These are phyloP conservation scores for Melipona quadrifasciata DNA, from an alignment of 1,140 invertebrate species.

Conservation along the genomic window DNA sequence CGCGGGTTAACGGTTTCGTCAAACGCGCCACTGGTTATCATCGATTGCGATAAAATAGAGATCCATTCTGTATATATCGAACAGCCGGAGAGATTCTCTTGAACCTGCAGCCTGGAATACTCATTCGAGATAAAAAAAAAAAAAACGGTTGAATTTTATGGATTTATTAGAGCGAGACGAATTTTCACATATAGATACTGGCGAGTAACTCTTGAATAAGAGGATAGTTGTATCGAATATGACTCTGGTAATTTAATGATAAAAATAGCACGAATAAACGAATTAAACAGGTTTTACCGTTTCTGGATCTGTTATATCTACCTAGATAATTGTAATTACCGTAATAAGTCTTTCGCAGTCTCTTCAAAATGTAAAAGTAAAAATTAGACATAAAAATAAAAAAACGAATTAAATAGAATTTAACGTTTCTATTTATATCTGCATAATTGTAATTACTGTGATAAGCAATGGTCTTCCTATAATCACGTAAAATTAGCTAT, in stretches of 20 bases:
- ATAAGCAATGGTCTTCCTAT: neutral
- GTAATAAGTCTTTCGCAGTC: too few species aligned
- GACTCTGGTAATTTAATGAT: neutral
- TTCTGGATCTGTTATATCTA: too few species aligned
- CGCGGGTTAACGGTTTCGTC: slow-evolving; percentile 15
- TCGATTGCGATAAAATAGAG: slow-evolving; percentile 8
- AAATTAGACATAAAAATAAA: too few species aligned
- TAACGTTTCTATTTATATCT: too few species aligned
- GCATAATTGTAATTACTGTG: neutral
- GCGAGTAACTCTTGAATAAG: neutral
- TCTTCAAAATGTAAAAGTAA: too few species aligned
- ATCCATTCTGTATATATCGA: neutral
- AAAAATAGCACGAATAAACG: neutral
- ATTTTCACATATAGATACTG: neutral
- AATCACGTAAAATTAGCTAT: neutral
- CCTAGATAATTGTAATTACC: too few species aligned
- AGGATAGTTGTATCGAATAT: neutral
- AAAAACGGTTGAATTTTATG: neutral
- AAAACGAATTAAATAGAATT: too few species aligned
- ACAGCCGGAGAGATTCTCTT: neutral
- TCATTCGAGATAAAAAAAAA: neutral
- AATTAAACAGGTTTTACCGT: too few species aligned
- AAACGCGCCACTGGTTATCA: slow-evolving; percentile 5
- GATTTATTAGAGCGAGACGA: neutral
- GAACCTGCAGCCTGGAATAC: neutral